Percentiles rank a stretch among this genome's conserved stretches.
Conservation (phyloP, 2,113 vertebrate species). For the Thymallus thymallus region DNA sequence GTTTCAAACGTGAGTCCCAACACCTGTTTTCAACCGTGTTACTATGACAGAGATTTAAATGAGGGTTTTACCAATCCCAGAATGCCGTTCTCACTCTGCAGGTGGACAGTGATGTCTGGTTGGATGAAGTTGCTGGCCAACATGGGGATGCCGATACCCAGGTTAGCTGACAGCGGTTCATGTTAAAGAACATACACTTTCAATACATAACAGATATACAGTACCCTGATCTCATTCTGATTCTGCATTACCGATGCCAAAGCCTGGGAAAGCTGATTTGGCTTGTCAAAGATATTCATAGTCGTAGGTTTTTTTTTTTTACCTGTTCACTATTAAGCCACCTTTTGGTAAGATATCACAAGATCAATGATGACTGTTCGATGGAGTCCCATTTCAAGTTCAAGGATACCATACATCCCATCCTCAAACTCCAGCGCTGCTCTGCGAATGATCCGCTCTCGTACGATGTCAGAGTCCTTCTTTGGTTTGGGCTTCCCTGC, state of each 20-base stretch:
- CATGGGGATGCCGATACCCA: conserved; percentile 97
- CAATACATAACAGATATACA: not conserved
- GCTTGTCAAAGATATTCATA: not conserved
- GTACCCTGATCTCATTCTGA: not conserved
- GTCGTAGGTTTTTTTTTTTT: not conserved
- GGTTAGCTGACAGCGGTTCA: conserved; percentile 79
- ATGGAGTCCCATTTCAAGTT: not conserved
- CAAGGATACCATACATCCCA: conserved; percentile 99
- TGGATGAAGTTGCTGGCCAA: conserved; percentile 97
- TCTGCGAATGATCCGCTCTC: conserved; percentile 91
- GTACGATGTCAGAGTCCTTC: conserved; percentile 82
- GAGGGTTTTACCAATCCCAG: conserved; percentile 88
- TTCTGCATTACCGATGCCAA: not conserved
- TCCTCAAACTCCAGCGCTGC: conserved; percentile 96
- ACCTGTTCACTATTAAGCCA: not conserved
- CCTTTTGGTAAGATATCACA: not conserved
- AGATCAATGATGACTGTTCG: not conserved
- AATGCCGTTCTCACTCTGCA: conserved; percentile 98
- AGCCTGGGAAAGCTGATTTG: no score
- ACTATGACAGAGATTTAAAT: not conserved
- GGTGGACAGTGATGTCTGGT: conserved; percentile 89
- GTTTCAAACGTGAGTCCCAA: no score
- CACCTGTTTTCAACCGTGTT: not conserved
- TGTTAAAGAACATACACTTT: conserved; percentile 45
- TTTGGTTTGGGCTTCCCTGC: conserved; percentile 76